These are phyloP conservation scores for Drosophila repleta DNA, from an alignment of 1,140 invertebrate genomes.

Conservation along the genomic window DNA sequence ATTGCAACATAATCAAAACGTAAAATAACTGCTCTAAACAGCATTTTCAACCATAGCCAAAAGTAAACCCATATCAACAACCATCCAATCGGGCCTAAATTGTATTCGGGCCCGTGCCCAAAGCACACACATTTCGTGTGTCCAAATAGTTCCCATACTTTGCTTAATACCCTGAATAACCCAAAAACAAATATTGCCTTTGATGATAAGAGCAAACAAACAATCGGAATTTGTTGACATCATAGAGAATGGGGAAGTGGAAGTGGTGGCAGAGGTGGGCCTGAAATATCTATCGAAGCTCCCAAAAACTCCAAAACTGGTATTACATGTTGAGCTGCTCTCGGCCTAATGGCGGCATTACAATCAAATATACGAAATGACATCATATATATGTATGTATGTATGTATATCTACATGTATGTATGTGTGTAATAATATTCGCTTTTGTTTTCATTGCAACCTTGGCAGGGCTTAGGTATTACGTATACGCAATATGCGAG, in stretches of 20 bases:
- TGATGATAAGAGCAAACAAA: constrained; percentile 51
- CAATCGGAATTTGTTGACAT: constrained; percentile 59
- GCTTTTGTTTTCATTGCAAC: constrained; percentile 40
- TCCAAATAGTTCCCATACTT: neutral
- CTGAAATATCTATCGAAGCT: neutral
- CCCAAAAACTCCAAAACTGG: constrained; percentile 40
- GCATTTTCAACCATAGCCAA: neutral
- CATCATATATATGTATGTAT: constrained; percentile 50
- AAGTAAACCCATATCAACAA: constrained; percentile 1
- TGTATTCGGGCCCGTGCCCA: neutral
- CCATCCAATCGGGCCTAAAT: constrained; percentile 14
- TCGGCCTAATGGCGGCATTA: constrained; percentile 9
- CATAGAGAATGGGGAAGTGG: too few relatives aligned
- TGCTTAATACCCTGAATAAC: constrained; percentile 41
- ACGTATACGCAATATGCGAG: constrained; percentile 18
- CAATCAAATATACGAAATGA: constrained; percentile 43
- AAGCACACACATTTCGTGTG: constrained; percentile 11
- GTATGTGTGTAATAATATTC: constrained; percentile 9
- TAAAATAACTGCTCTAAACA: neutral
- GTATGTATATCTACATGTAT: constrained; percentile 1
- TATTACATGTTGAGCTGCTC: constrained; percentile 46
- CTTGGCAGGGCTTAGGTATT: constrained; percentile 41
- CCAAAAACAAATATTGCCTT: constrained; percentile 59
- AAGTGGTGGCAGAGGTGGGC: neutral
- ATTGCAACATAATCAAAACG: neutral